Conservation (phyloP, 2,113 vertebrate species). For the Beaufortia kweichowensis region DNA sequence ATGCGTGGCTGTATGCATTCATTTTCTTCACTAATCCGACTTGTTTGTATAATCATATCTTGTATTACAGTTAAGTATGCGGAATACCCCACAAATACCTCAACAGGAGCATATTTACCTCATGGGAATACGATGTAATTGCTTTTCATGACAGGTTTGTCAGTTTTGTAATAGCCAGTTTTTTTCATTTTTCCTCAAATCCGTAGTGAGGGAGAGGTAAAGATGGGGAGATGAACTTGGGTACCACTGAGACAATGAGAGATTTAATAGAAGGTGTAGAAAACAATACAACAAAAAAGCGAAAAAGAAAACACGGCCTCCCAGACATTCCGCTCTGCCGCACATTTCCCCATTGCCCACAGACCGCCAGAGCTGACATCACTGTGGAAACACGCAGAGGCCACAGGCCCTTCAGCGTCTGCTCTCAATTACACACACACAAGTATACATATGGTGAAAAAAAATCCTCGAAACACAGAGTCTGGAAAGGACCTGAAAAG, state of each 20-base stretch:
- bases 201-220: not conserved
- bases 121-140: slow-evolving; percentile 38
- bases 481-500: slow-evolving; percentile 59
- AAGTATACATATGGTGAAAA: slow-evolving; percentile 1
- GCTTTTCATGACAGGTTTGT: slow-evolving; percentile 30
- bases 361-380: slow-evolving; percentile 70
- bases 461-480: slow-evolving; percentile 9
- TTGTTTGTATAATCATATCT: slow-evolving; percentile 24
- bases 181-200: not conserved
- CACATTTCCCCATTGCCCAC: slow-evolving; percentile 49
- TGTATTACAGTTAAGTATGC: slow-evolving; percentile 20
- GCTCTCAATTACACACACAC: slow-evolving; percentile 71
- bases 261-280: slow-evolving; percentile 4
- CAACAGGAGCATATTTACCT: slow-evolving; percentile 35
- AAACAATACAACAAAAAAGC: slow-evolving; percentile 1
- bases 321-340: slow-evolving; percentile 60
- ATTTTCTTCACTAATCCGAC: slow-evolving; percentile 24
- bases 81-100: slow-evolving; percentile 32
- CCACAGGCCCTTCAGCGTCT: slow-evolving; percentile 67
- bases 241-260: not conserved
- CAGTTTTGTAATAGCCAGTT: slow-evolving; percentile 1
- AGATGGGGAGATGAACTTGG: not conserved
- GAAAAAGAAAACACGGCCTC: slow-evolving; percentile 33
- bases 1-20: slow-evolving; percentile 21
- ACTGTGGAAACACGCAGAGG: slow-evolving; percentile 70